Conservation (phyloP, 2,113 vertebrate genomes). For the Gadus chalcogrammus region DNA sequence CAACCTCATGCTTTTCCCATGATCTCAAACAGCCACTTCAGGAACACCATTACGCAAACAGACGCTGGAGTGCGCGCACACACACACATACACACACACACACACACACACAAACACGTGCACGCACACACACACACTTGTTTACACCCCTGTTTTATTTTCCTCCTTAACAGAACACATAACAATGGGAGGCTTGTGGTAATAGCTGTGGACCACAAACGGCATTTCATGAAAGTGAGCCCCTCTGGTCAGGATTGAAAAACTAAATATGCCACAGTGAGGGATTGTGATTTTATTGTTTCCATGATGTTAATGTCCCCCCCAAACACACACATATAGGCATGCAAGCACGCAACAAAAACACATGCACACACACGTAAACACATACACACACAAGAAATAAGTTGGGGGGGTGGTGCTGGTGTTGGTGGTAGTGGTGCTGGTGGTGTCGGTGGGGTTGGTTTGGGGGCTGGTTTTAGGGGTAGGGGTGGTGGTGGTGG, state of each 20-base stretch:
- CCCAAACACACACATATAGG: too few relatives aligned
- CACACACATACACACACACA: not conserved
- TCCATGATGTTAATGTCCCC: not conserved
- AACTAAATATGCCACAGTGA: not conserved
- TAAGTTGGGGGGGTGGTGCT: too few relatives aligned
- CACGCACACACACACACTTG: not conserved
- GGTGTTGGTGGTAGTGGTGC: too few relatives aligned
- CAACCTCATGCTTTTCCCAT: conserved; percentile 65
- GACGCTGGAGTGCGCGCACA: conserved; percentile 25
- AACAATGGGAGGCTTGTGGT: not conserved
- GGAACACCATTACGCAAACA: conserved; percentile 50
- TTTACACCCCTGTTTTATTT: conserved; percentile 1
- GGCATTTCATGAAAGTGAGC: not conserved
- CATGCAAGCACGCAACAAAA: too few relatives aligned
- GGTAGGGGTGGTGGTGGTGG: too few relatives aligned
- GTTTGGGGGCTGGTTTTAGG: too few relatives aligned
- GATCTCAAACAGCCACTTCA: conserved; percentile 59
- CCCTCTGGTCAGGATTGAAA: not conserved
- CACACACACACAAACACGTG: not conserved
- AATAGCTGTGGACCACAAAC: too few relatives aligned
- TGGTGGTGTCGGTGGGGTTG: too few relatives aligned
- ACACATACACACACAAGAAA: too few relatives aligned
- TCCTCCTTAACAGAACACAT: not conserved
- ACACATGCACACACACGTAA: too few relatives aligned
- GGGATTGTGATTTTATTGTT: not conserved